A percentile compares a stretch with the other conserved stretches of the same genome.
Evolutionary conservation across 2,113 vertebrate species (phyloP).

Genomic region (Petromus typicus): DNA sequence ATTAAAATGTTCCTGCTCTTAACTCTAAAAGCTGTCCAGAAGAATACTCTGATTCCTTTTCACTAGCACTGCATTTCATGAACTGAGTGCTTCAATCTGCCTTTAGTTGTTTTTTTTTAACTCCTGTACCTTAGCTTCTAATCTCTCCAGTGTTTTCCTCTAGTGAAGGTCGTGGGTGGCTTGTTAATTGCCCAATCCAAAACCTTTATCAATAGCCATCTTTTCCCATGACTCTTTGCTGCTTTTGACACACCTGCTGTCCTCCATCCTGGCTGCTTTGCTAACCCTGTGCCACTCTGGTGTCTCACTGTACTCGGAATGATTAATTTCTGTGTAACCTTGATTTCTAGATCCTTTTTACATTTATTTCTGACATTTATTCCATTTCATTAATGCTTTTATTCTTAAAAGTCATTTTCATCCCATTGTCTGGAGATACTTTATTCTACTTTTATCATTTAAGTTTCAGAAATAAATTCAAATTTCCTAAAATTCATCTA

Average conservation of each 20-base stretch:
- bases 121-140: neutral
- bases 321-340: neutral
- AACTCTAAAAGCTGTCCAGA: neutral
- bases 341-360: neutral
- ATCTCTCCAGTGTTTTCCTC: neutral
- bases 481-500: conserved; percentile 3
- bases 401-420: conserved; percentile 12
- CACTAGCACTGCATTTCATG: neutral
- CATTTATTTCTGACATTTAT: neutral
- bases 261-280: neutral
- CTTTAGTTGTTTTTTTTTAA: neutral
- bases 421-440: neutral
- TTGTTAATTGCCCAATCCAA: neutral
- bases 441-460: neutral
- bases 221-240: neutral
- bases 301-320: neutral
- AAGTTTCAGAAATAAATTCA: conserved; percentile 36
- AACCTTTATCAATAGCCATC: neutral
- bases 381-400: neutral
- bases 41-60: neutral
- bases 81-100: neutral
- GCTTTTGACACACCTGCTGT: neutral
- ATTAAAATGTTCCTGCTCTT: neutral
- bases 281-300: neutral
- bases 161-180: neutral